phyloP scores from a whole-genome alignment of 2,113 vertebrate species.

The Phyllostomus discolor region DNA sequence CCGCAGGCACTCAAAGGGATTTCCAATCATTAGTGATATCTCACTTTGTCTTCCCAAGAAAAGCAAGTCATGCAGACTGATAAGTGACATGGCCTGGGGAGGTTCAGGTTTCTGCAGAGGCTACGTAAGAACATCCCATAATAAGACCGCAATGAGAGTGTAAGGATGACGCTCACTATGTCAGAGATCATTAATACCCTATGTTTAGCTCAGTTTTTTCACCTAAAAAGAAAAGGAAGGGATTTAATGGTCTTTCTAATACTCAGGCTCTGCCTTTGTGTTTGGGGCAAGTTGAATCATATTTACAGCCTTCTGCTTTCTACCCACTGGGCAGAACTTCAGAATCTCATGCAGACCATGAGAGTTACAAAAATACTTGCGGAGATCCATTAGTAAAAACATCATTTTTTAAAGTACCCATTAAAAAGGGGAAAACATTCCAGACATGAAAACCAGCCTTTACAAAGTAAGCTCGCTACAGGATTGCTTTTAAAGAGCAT shows the following conservation, averaged over 20 bases:
- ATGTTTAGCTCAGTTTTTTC: background rate
- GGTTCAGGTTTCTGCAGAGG: background rate
- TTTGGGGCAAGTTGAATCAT: background rate
- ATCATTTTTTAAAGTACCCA: background rate
- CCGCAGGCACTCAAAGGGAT: background rate
- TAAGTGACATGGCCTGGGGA: background rate
- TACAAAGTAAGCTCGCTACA: background rate
- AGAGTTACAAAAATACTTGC: background rate
- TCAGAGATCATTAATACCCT: background rate
- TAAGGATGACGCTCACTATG: background rate
- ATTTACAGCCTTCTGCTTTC: background rate
- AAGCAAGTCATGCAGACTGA: background rate
- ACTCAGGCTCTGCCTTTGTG: background rate
- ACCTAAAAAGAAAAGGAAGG: background rate
- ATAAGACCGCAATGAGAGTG: background rate
- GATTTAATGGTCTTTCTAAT: background rate
- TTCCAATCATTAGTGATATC: background rate
- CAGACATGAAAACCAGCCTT: background rate
- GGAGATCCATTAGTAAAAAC: background rate
- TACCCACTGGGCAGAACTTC: background rate
- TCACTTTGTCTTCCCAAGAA: background rate
- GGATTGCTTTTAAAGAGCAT: background rate
- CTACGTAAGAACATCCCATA: background rate
- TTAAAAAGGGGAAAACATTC: background rate
- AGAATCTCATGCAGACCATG: background rate